A percentile compares a stretch with the other conserved stretches of the same genome.
These are phyloP conservation scores for Pachycephala philippinensis DNA, from an alignment of 2,113 vertebrate genomes.

Conservation along the genomic window DNA sequence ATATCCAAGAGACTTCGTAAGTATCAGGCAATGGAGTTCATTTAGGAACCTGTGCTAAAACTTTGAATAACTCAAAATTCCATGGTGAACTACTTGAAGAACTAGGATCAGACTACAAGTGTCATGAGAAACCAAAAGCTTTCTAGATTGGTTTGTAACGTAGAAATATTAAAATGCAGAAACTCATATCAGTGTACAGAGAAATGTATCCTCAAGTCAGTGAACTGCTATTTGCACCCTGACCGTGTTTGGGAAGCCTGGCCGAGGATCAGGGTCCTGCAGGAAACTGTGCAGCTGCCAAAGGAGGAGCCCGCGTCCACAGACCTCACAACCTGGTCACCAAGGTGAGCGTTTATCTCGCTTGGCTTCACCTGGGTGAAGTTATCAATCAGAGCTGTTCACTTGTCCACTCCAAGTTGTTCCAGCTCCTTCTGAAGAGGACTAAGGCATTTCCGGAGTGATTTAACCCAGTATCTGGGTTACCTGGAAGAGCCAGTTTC, in stretches of 20 bases:
- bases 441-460: neutral
- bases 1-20: neutral
- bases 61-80: neutral
- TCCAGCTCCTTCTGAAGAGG: neutral
- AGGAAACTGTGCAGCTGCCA: neutral
- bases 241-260: neutral
- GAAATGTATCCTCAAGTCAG: neutral
- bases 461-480: neutral
- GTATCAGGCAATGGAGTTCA: neutral
- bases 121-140: neutral
- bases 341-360: accelerated
- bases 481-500: neutral
- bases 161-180: neutral
- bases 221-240: neutral
- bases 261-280: too few species aligned
- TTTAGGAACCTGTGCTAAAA: neutral
- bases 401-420: too few species aligned
- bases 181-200: accelerated
- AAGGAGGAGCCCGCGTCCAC: neutral
- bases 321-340: too few species aligned
- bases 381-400: neutral
- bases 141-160: accelerated
- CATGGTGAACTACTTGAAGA: neutral
- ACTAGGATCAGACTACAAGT: neutral
- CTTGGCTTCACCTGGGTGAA: neutral